phyloP scores from a whole-genome alignment of 2,113 vertebrate genomes.

The Perca schrenkii region DNA sequence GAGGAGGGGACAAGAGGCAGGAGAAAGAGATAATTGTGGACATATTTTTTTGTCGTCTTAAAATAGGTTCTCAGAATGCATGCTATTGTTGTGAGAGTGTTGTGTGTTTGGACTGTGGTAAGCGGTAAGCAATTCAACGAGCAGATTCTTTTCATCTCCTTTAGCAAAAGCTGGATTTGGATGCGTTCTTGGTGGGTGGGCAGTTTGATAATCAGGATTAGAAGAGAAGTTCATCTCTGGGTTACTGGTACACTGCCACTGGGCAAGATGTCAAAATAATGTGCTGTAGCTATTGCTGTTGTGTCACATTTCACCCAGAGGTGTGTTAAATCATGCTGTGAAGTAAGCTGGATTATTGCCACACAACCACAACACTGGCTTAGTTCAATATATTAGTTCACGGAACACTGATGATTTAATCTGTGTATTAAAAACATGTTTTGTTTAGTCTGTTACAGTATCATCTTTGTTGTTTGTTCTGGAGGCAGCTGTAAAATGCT shows the following conservation, averaged over 20 bases:
- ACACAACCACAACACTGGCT: slow-evolving; percentile 46
- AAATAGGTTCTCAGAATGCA: slow-evolving; percentile 36
- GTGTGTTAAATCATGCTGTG: slow-evolving; percentile 66
- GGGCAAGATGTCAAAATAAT: slow-evolving; percentile 56
- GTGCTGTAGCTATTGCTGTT: slow-evolving; percentile 26
- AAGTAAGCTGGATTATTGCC: slow-evolving; percentile 69
- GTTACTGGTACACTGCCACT: slow-evolving; percentile 71
- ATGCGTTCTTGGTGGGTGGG: slow-evolving; percentile 14
- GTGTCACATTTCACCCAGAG: slow-evolving; percentile 69
- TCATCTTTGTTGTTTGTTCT: slow-evolving; percentile 19
- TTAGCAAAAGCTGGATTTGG: slow-evolving; percentile 39
- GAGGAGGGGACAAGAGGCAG: slow-evolving; percentile 44
- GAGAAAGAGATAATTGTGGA: slow-evolving; percentile 48
- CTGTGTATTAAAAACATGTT: slow-evolving; percentile 39
- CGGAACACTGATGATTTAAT: slow-evolving; percentile 37
- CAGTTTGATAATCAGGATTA: slow-evolving; percentile 69
- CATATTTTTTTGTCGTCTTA: slow-evolving; percentile 45
- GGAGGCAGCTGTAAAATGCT: neutral
- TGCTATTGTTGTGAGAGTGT: slow-evolving; percentile 19
- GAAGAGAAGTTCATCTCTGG: slow-evolving; percentile 69
- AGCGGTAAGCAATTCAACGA: neutral
- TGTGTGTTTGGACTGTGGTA: neutral
- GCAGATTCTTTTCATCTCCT: neutral
- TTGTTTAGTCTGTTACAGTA: neutral
- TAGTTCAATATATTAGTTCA: slow-evolving; percentile 6